phyloP scores from a whole-genome alignment of 2,888 invertebrate species.

The Sphaerophoria rueppellii region DNA sequence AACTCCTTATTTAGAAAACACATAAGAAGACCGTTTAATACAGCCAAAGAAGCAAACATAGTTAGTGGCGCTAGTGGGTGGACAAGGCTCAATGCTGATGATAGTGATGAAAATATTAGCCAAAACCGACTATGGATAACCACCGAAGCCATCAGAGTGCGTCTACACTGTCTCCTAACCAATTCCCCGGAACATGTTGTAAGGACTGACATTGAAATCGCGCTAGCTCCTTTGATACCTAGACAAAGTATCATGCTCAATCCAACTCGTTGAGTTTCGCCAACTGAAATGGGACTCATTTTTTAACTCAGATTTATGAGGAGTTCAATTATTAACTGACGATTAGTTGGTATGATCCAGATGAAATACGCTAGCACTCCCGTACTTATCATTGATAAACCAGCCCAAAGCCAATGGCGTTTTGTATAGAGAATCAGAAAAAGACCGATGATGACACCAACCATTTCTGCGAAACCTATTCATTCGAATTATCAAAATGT shows the following conservation, averaged over 20 bases:
- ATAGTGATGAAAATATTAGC: constrained; percentile 78
- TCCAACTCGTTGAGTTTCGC: constrained; percentile 78
- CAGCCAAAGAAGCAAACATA: constrained; percentile 78
- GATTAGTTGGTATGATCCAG: constrained; percentile 79
- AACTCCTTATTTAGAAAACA: constrained; percentile 79
- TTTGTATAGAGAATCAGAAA: constrained; percentile 80
- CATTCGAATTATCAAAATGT: background rate
- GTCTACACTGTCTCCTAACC: constrained; percentile 78
- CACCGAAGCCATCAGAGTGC: constrained; percentile 78
- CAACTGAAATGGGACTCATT: constrained; percentile 62
- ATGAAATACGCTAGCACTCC: constrained; percentile 78
- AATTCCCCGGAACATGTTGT: constrained; percentile 81
- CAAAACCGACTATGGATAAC: constrained; percentile 79
- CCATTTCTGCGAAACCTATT: constrained; percentile 80
- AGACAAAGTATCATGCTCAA: constrained; percentile 80
- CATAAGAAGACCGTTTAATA: constrained; percentile 78
- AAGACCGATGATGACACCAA: constrained; percentile 80
- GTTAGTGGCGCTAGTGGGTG: constrained; percentile 79
- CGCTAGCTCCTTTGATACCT: constrained; percentile 80
- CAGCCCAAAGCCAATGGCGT: constrained; percentile 80
- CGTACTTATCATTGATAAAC: constrained; percentile 78
- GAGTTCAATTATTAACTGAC: constrained; percentile 73
- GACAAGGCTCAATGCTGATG: constrained; percentile 77
- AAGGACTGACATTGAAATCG: constrained; percentile 80
- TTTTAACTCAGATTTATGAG: background rate